Evolutionary conservation across 2,888 invertebrate genomes (phyloP).

Genomic region (Mimachlamys varia): DNA sequence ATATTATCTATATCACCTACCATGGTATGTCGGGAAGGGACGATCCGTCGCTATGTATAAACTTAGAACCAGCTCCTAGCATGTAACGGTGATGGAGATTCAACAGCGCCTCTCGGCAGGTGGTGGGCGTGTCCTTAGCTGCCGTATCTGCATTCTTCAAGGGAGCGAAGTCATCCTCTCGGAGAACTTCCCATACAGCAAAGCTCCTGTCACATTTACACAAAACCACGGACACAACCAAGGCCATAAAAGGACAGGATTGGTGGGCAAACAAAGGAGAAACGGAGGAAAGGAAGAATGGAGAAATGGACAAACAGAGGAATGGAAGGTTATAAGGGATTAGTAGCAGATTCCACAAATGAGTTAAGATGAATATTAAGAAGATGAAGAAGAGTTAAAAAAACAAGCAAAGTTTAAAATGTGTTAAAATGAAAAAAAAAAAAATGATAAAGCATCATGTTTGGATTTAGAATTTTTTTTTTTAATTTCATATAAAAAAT

Average conservation of each 20-base stretch:
- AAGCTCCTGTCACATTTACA: slow-evolving; percentile 82
- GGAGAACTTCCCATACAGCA: slow-evolving; percentile 93
- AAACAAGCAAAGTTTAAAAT: neutral
- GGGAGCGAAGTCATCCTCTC: slow-evolving; percentile 97
- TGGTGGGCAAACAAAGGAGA: neutral
- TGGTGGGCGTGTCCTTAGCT: slow-evolving; percentile 95
- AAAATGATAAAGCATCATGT: neutral
- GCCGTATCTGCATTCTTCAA: slow-evolving; percentile 95
- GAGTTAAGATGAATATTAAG: neutral
- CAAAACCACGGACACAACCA: slow-evolving; percentile 57
- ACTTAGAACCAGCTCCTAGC: slow-evolving; percentile 90
- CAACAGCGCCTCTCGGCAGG: slow-evolving; percentile 89
- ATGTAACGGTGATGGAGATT: slow-evolving; percentile 86
- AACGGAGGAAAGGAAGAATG: neutral
- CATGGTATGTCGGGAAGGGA: slow-evolving; percentile 81
- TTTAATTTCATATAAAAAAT: too few relatives aligned
- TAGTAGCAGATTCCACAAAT: neutral
- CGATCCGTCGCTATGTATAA: slow-evolving; percentile 82
- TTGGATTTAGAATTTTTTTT: too few relatives aligned
- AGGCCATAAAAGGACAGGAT: slow-evolving; percentile 40
- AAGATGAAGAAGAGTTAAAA: neutral
- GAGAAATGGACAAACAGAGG: neutral
- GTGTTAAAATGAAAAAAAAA: neutral
- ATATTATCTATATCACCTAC: slow-evolving; percentile 58
- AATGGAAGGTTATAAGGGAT: neutral